These are phyloP conservation scores for Tarsius wallacei DNA, from an alignment of 2,797 vertebrate species.

Conservation along the genomic window DNA sequence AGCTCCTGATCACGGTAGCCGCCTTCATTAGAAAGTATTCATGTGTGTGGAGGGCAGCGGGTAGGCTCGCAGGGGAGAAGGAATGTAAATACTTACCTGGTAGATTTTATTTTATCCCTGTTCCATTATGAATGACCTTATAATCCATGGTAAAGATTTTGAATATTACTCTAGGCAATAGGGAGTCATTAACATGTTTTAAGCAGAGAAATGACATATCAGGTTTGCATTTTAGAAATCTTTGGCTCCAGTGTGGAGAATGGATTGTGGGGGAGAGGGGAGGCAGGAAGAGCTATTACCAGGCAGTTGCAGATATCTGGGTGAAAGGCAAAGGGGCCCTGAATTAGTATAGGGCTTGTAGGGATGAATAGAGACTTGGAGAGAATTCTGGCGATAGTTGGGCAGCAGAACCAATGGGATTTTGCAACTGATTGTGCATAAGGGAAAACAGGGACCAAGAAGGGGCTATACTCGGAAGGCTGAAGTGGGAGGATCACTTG, in stretches of 20 bases:
- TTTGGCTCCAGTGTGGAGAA: background rate
- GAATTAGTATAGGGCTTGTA: background rate
- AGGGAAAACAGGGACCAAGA: no score
- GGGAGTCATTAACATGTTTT: constrained; percentile 46
- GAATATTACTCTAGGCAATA: constrained; percentile 15
- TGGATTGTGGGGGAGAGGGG: background rate
- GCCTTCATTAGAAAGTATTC: background rate
- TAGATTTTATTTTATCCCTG: constrained; percentile 1
- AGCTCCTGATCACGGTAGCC: background rate
- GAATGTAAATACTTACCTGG: constrained; percentile 2
- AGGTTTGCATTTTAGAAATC: constrained; percentile 36
- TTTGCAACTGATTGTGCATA: accelerated
- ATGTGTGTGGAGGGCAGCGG: accelerated
- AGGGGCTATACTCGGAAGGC: background rate
- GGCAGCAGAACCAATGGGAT: background rate
- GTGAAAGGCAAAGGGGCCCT: background rate
- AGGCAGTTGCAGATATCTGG: accelerated
- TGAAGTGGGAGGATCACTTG: background rate
- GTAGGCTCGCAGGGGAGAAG: accelerated
- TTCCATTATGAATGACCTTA: constrained; percentile 58
- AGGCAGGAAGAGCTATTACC: accelerated
- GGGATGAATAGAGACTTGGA: accelerated
- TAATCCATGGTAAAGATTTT: background rate
- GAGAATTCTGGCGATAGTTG: background rate
- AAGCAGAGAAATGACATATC: background rate